These are phyloP conservation scores for Pseudoips prasinana DNA, from an alignment of 2,888 invertebrate genomes.

Conservation along the genomic window DNA sequence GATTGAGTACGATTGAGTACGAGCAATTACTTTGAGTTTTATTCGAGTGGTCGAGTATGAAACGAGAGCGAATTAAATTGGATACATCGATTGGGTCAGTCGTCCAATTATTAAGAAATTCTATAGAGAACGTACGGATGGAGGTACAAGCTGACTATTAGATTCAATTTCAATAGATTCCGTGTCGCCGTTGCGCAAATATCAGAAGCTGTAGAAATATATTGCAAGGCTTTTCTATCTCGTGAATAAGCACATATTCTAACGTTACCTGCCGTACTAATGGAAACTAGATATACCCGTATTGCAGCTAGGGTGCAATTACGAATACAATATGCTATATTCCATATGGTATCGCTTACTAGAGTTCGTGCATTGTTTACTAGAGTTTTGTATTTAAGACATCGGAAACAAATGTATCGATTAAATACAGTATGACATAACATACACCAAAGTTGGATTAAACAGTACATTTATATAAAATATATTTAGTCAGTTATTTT, in stretches of 20 bases:
- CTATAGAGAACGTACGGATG: slow-evolving; percentile 18
- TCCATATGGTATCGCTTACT: too few relatives aligned
- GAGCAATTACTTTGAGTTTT: slow-evolving; percentile 35
- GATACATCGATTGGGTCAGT: slow-evolving; percentile 28
- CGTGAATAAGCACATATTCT: slow-evolving; percentile 21
- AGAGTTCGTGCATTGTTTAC: too few relatives aligned
- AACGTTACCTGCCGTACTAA: slow-evolving; percentile 15
- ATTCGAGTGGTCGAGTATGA: slow-evolving; percentile 27
- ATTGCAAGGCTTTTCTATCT: slow-evolving; percentile 24
- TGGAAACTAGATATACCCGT: slow-evolving; percentile 7
- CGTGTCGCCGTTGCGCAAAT: slow-evolving; percentile 26
- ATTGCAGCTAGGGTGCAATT: slow-evolving; percentile 1
- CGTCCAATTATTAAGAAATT: slow-evolving; percentile 30
- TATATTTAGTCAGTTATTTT: too few relatives aligned
- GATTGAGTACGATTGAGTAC: slow-evolving; percentile 28
- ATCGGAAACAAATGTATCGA: too few relatives aligned
- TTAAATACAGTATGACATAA: too few relatives aligned
- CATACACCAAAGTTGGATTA: too few relatives aligned
- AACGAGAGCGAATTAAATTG: slow-evolving; percentile 33
- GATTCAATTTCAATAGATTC: slow-evolving; percentile 33
- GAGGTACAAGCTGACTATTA: slow-evolving; percentile 25
- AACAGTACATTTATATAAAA: too few relatives aligned
- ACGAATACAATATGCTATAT: too few relatives aligned
- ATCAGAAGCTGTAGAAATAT: slow-evolving; percentile 32
- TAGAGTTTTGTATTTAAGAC: too few relatives aligned